Base-by-base conservation (phyloP, 2,113 vertebrate genomes). In the Axis porcinus region DNA sequence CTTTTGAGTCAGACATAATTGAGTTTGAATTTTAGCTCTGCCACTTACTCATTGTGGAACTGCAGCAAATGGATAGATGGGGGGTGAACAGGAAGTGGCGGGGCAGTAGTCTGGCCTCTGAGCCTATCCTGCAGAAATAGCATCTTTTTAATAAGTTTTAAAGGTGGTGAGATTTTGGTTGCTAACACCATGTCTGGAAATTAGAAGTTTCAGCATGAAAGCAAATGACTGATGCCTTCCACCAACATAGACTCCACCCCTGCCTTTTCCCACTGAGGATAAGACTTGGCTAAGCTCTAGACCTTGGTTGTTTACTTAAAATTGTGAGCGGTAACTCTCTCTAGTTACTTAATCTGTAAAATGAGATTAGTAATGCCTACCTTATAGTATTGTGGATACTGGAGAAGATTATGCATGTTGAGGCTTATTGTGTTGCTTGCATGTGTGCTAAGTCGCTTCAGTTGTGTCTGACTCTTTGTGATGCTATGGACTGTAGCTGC, bases 1-100 rank as follows among this genome's bases (percentile, higher is more conserved):
- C 14, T 84, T 30, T 86, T 54, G 86, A 91, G 70, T 79, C n/a
- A 85, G 54, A 79, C 55, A 82, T 62, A 90, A 93, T 28, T 88
- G 67, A 36, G 13, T 50, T 89, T 86, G 50, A 91, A 89, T 93
- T 96, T 55, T 79, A 58, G 60, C 57, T 79, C 17, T 58, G 8
- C 28, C 12, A 54, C 7, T 57, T 57, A 84, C 0, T n/a, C 11
- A 67, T 52, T 57, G 11, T 91, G 33, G 78, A 52, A n/a, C 40
- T 62, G 74, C 10, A 12, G 23, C 67, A 43, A 13, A 30, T 60
- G 50, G 60, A 28, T 45, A 74, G n/a, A 3, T 87, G 27, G 9
- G 6, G 36, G 6, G 36, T 91, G n/a, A 81, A 23, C 47, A 84
- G 11, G 36, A 33, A 40, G 57, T 50, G 0, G 70, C 17, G 1